Conservation (phyloP, 2,888 invertebrate species). For the Lepetodrilus schrolli region DNA sequence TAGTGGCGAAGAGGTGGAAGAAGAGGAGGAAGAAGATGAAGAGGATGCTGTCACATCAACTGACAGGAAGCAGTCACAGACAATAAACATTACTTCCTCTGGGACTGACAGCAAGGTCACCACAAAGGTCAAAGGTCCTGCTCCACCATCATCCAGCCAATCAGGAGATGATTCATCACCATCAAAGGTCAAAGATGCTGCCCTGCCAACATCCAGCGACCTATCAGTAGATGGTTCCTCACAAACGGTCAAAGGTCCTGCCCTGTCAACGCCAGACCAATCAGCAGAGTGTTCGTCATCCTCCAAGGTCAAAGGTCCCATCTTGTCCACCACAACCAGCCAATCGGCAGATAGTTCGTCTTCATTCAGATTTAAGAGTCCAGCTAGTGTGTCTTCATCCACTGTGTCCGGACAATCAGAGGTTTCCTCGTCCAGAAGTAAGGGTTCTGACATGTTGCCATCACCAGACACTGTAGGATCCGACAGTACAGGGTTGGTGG, state of each 20-base stretch:
- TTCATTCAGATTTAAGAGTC: too few relatives aligned
- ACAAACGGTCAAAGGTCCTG: not conserved
- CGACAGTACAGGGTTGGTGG: too few relatives aligned
- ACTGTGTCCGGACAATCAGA: too few relatives aligned
- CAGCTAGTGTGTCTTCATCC: too few relatives aligned
- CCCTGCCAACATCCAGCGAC: not conserved
- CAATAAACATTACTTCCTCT: not conserved
- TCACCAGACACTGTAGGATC: too few relatives aligned
- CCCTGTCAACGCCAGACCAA: not conserved
- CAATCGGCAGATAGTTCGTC: too few relatives aligned
- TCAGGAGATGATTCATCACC: not conserved
- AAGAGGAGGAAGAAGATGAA: constrained; percentile 49
- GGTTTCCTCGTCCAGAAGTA: not conserved
- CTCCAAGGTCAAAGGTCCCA: not conserved
- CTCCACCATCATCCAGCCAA: not conserved
- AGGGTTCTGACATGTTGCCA: too few relatives aligned
- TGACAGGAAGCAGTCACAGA: not conserved
- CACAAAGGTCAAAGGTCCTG: constrained; percentile 10
- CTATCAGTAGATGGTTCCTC: not conserved
- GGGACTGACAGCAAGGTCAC: not conserved
- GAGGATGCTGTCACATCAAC: constrained; percentile 15
- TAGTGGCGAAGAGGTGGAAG: constrained; percentile 40
- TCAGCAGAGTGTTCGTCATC: not conserved
- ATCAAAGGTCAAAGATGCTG: not conserved
- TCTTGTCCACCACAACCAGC: too few relatives aligned